A percentile compares a stretch with the other conserved stretches of the same genome.
Conservation (phyloP, 2,888 invertebrate genomes). For the Philopedon plagiatum region DNA sequence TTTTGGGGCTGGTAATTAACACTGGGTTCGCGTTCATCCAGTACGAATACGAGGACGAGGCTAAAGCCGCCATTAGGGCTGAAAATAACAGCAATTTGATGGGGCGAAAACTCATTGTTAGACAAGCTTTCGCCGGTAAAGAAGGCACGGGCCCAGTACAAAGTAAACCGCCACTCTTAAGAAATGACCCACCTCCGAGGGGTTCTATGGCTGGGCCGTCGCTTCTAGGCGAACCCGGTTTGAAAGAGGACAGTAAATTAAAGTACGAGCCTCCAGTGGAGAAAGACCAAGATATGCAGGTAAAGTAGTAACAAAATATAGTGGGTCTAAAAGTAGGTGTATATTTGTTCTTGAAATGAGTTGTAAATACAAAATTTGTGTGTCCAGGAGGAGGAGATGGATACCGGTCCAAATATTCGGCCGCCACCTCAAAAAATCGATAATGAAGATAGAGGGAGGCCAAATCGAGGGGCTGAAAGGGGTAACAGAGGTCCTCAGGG, state of each 20-base stretch:
- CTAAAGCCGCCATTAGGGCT: slow-evolving; percentile 80
- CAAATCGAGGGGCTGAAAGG: slow-evolving; percentile 37
- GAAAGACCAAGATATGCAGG: neutral
- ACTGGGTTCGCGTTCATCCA: slow-evolving; percentile 91
- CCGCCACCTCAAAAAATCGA: slow-evolving; percentile 54
- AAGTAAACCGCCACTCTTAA: slow-evolving; percentile 9
- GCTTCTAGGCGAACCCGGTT: neutral
- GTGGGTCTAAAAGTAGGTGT: too few species aligned
- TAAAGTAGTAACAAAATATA: too few species aligned
- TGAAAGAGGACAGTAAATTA: slow-evolving; percentile 19
- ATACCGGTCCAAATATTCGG: slow-evolving; percentile 52
- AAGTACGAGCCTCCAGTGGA: slow-evolving; percentile 28
- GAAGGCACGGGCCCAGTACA: slow-evolving; percentile 20
- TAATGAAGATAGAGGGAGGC: slow-evolving; percentile 46
- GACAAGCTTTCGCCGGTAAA: slow-evolving; percentile 70
- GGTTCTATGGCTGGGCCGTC: neutral
- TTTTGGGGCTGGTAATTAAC: slow-evolving; percentile 80
- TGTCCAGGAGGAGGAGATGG: slow-evolving; percentile 34
- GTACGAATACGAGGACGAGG: slow-evolving; percentile 82
- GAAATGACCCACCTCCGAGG: slow-evolving; percentile 11
- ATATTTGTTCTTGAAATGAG: neutral
- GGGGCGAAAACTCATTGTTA: slow-evolving; percentile 79
- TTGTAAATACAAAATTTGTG: neutral
- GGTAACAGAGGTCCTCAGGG: slow-evolving; percentile 36
- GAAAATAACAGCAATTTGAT: slow-evolving; percentile 81